A percentile compares a stretch with the other conserved stretches of the same genome.
Evolutionary conservation across 2,797 vertebrate species (phyloP).

Genomic region (Emys orbicularis): DNA sequence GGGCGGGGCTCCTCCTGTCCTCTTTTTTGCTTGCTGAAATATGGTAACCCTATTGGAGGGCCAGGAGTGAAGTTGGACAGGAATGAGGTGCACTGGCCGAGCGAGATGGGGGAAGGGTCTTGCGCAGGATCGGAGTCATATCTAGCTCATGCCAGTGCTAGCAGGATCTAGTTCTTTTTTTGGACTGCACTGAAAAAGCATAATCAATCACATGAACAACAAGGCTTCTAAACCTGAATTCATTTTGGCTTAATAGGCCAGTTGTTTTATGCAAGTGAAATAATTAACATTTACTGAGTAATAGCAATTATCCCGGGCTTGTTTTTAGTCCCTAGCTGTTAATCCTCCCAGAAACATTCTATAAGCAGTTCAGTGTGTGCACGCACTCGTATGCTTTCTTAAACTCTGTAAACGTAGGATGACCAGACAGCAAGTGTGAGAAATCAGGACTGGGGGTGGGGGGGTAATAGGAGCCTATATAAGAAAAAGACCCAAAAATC

Average conservation of each 20-base stretch:
- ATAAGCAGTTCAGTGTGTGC: background rate
- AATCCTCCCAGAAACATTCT: accelerated
- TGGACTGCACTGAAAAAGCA: background rate
- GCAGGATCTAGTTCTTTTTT: background rate
- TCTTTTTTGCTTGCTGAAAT: no score
- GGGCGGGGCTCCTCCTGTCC: no score
- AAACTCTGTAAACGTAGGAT: accelerated
- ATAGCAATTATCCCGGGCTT: slow-evolving; percentile 41
- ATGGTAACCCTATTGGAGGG: background rate
- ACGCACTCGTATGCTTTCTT: background rate
- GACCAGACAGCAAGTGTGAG: no score
- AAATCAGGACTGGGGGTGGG: no score
- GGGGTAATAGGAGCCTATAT: no score
- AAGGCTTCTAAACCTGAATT: background rate
- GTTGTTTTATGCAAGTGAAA: slow-evolving; percentile 63
- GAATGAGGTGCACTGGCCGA: background rate
- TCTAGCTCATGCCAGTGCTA: accelerated
- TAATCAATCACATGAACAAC: slow-evolving; percentile 50
- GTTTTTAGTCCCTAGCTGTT: background rate
- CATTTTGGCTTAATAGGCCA: slow-evolving; percentile 41
- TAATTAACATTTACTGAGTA: slow-evolving; percentile 40
- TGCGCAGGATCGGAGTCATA: background rate
- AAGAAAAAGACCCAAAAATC: no score
- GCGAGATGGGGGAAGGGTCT: background rate
- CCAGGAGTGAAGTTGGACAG: background rate